Conservation (phyloP, 2,797 vertebrate species). For the Scomberomorus guttatus region DNA sequence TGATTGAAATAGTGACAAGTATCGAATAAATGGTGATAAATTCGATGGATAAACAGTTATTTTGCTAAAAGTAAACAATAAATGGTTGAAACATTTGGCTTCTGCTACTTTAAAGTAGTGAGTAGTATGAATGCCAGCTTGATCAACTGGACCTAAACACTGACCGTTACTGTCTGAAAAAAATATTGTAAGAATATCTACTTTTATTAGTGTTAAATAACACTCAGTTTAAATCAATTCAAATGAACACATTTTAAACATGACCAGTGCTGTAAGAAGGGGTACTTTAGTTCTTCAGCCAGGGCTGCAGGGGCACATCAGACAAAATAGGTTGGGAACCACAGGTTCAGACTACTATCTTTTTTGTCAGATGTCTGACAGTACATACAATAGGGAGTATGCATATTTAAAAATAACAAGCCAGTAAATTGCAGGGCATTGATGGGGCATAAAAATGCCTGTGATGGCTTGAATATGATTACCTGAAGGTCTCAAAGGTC, state of each 20-base stretch:
- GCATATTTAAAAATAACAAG: neutral
- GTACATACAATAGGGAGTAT: neutral
- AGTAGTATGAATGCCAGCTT: neutral
- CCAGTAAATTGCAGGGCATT: neutral
- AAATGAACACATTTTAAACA: too few relatives aligned
- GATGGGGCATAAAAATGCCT: neutral
- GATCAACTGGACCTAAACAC: neutral
- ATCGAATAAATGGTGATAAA: too few relatives aligned
- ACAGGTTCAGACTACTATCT: neutral
- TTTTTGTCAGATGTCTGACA: neutral
- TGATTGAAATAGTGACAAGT: too few relatives aligned
- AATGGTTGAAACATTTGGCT: neutral
- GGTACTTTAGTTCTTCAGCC: neutral
- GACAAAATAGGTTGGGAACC: neutral
- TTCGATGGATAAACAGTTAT: too few relatives aligned
- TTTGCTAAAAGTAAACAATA: neutral
- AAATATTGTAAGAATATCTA: neutral
- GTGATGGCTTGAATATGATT: neutral
- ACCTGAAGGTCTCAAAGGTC: slow-evolving; percentile 9
- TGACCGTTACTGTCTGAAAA: neutral
- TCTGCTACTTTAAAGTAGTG: neutral
- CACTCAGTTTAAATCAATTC: neutral
- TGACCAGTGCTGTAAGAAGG: neutral
- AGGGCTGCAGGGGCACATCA: neutral
- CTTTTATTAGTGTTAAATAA: neutral